Evolutionary conservation across 2,888 invertebrate genomes (phyloP).

Genomic region (Teleogryllus oceanicus): DNA sequence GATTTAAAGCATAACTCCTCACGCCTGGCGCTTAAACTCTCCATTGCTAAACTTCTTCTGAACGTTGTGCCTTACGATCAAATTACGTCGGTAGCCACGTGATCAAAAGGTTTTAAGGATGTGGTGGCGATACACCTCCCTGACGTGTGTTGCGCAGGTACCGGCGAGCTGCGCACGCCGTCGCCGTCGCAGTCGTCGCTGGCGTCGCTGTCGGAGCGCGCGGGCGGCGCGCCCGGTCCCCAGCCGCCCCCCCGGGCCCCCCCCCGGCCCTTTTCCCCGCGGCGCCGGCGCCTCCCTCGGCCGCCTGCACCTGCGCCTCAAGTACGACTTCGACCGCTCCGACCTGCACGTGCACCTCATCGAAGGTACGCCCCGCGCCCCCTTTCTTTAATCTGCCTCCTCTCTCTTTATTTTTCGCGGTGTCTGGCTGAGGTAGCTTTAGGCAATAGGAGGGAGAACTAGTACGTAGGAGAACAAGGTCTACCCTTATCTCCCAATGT

Average conservation of each 20-base stretch:
- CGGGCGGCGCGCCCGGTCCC: neutral
- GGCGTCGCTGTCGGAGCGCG: constrained; percentile 55
- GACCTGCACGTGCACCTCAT: constrained; percentile 50
- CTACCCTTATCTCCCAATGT: no score
- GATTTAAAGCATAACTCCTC: no score
- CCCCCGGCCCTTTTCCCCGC: no score
- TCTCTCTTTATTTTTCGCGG: no score
- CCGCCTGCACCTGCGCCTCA: constrained; percentile 76
- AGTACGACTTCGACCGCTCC: constrained; percentile 85
- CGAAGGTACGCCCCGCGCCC: neutral
- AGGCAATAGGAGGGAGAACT: no score
- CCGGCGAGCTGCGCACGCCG: constrained; percentile 53
- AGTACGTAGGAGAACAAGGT: no score
- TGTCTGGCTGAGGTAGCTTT: no score
- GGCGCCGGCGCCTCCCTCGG: constrained; percentile 62
- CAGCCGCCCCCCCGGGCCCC: no score
- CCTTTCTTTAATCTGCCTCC: neutral
- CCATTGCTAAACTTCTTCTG: no score
- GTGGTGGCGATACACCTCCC: neutral
- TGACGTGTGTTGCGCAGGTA: constrained; percentile 45
- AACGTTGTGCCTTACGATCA: no score
- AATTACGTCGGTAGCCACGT: no score
- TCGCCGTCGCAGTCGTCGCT: constrained; percentile 70
- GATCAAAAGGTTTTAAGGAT: neutral
- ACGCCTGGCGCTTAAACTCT: no score